These are phyloP conservation scores for Portevinia maculata DNA, from an alignment of 2,888 invertebrate species.

Conservation along the genomic window DNA sequence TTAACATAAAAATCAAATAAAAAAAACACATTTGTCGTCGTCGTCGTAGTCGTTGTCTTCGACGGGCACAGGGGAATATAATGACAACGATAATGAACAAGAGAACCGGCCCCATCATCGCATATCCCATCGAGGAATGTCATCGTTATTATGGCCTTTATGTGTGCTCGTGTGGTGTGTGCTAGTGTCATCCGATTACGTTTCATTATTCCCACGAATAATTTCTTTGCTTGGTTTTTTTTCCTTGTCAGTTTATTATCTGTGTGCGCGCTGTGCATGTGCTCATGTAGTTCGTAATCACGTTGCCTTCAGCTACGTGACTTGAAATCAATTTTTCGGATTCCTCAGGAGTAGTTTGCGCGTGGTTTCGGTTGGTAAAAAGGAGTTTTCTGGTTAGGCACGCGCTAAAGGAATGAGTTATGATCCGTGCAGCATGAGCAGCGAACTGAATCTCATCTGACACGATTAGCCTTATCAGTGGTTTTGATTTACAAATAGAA, in stretches of 20 bases:
- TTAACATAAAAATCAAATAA: conserved; percentile 71
- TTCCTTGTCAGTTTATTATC: conserved; percentile 61
- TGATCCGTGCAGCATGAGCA: conserved; percentile 14
- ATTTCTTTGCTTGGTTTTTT: conserved; percentile 20
- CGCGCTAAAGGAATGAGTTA: conserved; percentile 64
- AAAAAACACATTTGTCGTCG: conserved; percentile 64
- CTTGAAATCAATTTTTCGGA: conserved; percentile 72
- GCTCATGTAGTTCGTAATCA: conserved; percentile 69
- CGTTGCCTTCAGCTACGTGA: conserved; percentile 65
- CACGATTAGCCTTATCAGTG: conserved; percentile 55
- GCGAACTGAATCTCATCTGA: neutral
- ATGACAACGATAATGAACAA: conserved; percentile 63
- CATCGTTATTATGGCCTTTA: conserved; percentile 65
- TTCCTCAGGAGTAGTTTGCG: conserved; percentile 48
- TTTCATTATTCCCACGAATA: conserved; percentile 73
- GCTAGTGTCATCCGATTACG: conserved; percentile 72
- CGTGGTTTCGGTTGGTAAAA: conserved; percentile 19
- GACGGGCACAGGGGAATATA: conserved; percentile 19
- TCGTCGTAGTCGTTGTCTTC: neutral
- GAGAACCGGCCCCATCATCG: conserved; percentile 54
- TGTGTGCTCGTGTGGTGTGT: conserved; percentile 64
- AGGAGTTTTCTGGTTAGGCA: conserved; percentile 42
- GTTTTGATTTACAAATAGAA: conserved; percentile 62
- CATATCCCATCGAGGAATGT: conserved; percentile 65
- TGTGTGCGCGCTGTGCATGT: conserved; percentile 66